Evolutionary conservation across 2,797 vertebrate species (phyloP), one percentile per base, ranked within the genome.

Genomic region (Rhabdophis nuchalis): DNA sequence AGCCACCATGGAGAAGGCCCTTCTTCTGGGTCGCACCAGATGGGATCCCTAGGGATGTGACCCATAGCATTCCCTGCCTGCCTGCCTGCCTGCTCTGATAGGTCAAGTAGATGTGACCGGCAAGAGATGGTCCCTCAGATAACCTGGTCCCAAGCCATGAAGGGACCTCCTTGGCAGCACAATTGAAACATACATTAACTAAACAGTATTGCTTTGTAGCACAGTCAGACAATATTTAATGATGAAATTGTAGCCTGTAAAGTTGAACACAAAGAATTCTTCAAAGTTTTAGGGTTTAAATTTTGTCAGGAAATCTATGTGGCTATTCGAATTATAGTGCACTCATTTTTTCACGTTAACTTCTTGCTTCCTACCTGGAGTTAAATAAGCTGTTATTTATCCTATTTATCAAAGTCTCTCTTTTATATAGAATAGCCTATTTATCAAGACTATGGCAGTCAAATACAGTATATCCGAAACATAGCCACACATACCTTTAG

Each of bases 381-480:
- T 53, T 61, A 86, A 82, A 36, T 61, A 18, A 88, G 53, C 41
- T 77, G 77, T 90, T 87, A 53, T 90, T 90, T 92, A 90, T 92
- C n/a, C 60, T 36, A 46, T 46, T 46, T 50, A 50, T 50, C 46
- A 50, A 50, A 50, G 46, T 50, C 46, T 50, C 4, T 50, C 46
- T 50, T 50, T 50, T 50, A 50, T 50, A 50, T 64, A 85, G 86
- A 58, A 87, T 77, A 36, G 9, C 32, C 61, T 90, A 90, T 90
- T 90, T 82, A 52, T 92, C 89, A 88, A 50, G 18, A 46, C 54
- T 82, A 90, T 60, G 46, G 54, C 46, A 90, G 60, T 82, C 25
- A 29, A 87, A 90, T 50, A 57, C 56, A 57, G 56, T 20, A 58
- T 77, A 77, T 87, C 68, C 54, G 41, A 87, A 90, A 90, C 52